A percentile compares a stretch with the other conserved stretches of the same genome.
Conservation (phyloP, 2,888 invertebrate species). For the Gryllus longicercus region DNA sequence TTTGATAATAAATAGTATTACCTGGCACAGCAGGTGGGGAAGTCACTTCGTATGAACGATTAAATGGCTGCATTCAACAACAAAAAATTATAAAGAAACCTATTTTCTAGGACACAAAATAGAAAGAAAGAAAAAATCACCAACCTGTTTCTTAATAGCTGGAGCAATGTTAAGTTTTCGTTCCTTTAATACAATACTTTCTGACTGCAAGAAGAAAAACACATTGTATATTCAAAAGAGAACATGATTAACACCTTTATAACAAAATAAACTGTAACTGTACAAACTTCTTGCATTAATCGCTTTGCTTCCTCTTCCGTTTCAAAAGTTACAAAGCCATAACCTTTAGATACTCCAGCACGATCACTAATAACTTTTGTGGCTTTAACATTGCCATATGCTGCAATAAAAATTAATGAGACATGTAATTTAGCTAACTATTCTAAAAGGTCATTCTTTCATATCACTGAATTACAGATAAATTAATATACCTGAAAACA, state of each 20-base stretch:
- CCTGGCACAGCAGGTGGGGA: conserved; percentile 53
- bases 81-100: conserved; percentile 19
- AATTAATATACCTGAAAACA: conserved; percentile 62
- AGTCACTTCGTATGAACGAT: conserved; percentile 53
- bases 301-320: conserved; percentile 80
- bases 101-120: not conserved
- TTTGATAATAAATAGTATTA: conserved; percentile 52
- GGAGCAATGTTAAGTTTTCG: conserved; percentile 82
- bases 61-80: conserved; percentile 46
- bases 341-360: conserved; percentile 56
- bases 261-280: not conserved
- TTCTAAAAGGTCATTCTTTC: not conserved
- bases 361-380: conserved; percentile 56
- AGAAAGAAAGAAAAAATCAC: not conserved
- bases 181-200: conserved; percentile 73
- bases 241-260: conserved; percentile 34
- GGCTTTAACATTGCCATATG: conserved; percentile 44
- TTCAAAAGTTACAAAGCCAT: conserved; percentile 79
- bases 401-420: conserved; percentile 23
- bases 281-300: conserved; percentile 64
- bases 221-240: conserved; percentile 5
- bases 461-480: not conserved
- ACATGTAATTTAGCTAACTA: not conserved
- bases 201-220: conserved; percentile 53
- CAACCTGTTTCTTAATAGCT: conserved; percentile 77